Evolutionary conservation across 2,113 vertebrate genomes (phyloP).

Genomic region (Piprites chloris): DNA sequence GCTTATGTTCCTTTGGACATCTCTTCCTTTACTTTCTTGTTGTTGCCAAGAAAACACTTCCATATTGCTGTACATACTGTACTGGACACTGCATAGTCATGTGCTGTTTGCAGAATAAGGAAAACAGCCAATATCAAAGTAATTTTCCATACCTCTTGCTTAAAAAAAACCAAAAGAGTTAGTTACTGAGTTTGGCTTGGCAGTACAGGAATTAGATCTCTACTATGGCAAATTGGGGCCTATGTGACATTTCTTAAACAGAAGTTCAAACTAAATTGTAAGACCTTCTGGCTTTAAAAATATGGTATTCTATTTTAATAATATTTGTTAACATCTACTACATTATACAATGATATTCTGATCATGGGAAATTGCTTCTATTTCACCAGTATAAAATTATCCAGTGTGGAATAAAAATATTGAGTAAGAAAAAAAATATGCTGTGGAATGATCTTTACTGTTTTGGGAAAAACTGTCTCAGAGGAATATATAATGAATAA

Average conservation of each 20-base stretch:
- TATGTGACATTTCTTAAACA: neutral
- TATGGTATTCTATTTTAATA: neutral
- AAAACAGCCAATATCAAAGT: neutral
- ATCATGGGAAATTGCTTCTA: neutral
- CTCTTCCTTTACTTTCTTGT: constrained; percentile 57
- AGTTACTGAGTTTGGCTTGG: neutral
- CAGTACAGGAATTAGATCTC: neutral
- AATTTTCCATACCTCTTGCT: neutral
- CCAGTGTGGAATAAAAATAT: neutral
- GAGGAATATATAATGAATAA: neutral
- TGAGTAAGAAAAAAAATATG: neutral
- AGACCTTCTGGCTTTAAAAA: neutral
- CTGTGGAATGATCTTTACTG: neutral
- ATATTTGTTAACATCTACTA: neutral
- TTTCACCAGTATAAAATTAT: neutral
- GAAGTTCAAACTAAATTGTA: neutral
- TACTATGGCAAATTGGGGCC: neutral
- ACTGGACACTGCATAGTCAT: constrained; percentile 35
- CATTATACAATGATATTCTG: neutral
- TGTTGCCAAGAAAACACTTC: constrained; percentile 58
- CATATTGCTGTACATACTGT: constrained; percentile 24
- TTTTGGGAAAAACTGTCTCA: neutral
- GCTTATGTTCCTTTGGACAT: constrained; percentile 63
- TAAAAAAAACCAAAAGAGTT: neutral
- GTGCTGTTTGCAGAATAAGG: constrained; percentile 35